Conservation (phyloP, 2,113 vertebrate species). For the Tragelaphus strepsiceros region DNA sequence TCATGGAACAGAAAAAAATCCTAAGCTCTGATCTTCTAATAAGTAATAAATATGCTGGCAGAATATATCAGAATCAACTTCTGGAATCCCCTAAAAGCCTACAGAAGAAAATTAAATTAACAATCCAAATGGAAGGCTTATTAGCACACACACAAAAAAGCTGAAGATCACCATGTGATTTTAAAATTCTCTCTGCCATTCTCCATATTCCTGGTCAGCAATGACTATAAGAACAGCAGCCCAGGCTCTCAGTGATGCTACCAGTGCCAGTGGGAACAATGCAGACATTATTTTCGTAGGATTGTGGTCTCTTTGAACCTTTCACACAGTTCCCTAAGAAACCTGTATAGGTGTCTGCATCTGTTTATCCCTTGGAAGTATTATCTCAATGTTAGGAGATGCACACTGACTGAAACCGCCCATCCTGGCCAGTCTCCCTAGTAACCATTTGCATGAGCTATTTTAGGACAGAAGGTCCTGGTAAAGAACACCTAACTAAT, state of each 20-base stretch:
- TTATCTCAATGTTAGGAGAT: not conserved
- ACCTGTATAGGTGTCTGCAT: not conserved
- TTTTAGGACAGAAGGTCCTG: no score
- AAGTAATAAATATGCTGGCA: not conserved
- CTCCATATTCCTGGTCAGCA: not conserved
- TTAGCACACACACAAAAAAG: not conserved
- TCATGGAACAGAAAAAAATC: not conserved
- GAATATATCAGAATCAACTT: not conserved
- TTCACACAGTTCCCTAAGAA: not conserved
- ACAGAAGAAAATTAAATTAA: not conserved
- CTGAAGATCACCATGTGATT: not conserved
- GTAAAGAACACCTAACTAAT: no score
- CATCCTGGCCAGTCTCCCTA: no score
- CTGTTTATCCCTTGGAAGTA: not conserved
- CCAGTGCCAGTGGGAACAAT: not conserved
- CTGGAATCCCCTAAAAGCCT: not conserved
- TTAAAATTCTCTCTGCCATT: not conserved
- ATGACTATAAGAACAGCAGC: fast-evolving
- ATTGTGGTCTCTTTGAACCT: not conserved
- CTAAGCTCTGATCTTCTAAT: not conserved
- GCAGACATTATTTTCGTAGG: not conserved
- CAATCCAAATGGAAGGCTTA: not conserved
- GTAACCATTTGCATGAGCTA: no score
- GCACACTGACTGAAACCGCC: no score
- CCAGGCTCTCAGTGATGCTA: no score